Conservation (phyloP, 2,888 invertebrate species). For the Idaea straminata region DNA sequence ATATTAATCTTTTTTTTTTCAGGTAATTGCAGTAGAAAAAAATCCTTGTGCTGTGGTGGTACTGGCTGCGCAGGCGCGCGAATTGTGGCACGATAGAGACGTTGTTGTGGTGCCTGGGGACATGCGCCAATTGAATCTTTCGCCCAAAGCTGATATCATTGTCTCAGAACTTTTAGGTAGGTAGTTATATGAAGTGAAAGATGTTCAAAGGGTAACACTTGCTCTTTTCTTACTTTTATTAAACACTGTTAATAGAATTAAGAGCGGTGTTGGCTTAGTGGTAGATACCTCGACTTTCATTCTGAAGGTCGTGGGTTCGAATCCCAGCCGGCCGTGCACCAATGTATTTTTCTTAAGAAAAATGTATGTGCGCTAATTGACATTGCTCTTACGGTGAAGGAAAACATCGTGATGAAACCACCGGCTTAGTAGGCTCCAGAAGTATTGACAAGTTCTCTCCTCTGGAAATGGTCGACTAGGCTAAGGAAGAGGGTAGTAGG, state of each 20-base stretch:
- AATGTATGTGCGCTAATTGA: no score
- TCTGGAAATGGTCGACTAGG: no score
- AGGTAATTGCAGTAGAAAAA: conserved; percentile 97
- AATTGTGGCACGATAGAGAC: conserved; percentile 86
- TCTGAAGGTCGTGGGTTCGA: no score
- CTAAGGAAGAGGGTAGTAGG: no score
- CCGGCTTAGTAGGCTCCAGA: no score
- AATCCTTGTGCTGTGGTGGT: conserved; percentile 97
- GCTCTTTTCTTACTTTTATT: not conserved
- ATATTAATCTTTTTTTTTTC: conserved; percentile 7
- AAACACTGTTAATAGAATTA: not conserved
- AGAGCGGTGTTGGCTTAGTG: no score
- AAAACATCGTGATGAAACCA: no score
- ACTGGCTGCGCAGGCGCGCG: conserved; percentile 85
- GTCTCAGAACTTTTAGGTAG: conserved; percentile 96
- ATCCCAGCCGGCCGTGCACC: no score
- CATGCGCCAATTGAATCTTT: conserved; percentile 90
- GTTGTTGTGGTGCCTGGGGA: conserved; percentile 91
- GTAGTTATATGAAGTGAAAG: not conserved
- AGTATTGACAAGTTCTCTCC: no score
- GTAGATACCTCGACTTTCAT: no score
- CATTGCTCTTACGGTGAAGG: no score
- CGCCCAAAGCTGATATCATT: conserved; percentile 95
- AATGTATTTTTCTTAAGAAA: no score
- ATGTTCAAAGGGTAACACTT: not conserved